Percentiles rank a stretch among this genome's conserved stretches.
These are phyloP conservation scores for Drosophila mettleri DNA, from an alignment of 2,888 invertebrate genomes.

Conservation along the genomic window DNA sequence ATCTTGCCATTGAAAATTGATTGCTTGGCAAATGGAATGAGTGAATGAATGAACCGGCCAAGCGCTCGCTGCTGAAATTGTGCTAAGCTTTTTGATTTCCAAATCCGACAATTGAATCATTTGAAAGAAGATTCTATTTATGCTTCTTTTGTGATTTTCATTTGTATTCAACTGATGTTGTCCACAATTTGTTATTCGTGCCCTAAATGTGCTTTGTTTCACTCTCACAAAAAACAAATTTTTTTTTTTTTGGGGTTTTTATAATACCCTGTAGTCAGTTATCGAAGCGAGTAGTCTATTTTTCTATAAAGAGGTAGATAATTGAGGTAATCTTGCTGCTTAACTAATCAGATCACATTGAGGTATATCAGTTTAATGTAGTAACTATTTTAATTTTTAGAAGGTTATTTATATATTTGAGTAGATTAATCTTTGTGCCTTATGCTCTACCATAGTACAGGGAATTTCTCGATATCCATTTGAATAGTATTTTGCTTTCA, in stretches of 20 bases:
- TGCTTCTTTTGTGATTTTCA: slow-evolving; percentile 11
- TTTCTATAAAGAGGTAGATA: too few species aligned
- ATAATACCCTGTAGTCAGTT: slow-evolving; percentile 1
- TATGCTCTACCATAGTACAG: neutral
- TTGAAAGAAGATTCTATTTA: slow-evolving; percentile 22
- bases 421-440: too few species aligned
- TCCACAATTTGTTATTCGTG: slow-evolving; percentile 12
- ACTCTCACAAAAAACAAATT: too few species aligned
- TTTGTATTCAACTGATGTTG: slow-evolving; percentile 18
- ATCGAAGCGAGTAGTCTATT: neutral
- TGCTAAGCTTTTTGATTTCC: slow-evolving; percentile 4
- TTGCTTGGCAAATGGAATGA: slow-evolving; percentile 16
- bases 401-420: too few species aligned
- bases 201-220: slow-evolving; percentile 33
- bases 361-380: too few species aligned
- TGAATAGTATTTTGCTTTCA: neutral
- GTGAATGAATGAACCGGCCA: slow-evolving; percentile 19
- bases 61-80: neutral
- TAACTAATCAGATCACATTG: too few species aligned
- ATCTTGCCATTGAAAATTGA: slow-evolving; percentile 20
- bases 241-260: neutral
- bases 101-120: slow-evolving; percentile 31
- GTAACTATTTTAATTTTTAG: too few species aligned
- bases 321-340: too few species aligned
- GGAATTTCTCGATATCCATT: neutral